Percentiles rank a stretch among this genome's conserved stretches.
phyloP scores from a whole-genome alignment of 2,113 vertebrate genomes.

The Pitta sordida region DNA sequence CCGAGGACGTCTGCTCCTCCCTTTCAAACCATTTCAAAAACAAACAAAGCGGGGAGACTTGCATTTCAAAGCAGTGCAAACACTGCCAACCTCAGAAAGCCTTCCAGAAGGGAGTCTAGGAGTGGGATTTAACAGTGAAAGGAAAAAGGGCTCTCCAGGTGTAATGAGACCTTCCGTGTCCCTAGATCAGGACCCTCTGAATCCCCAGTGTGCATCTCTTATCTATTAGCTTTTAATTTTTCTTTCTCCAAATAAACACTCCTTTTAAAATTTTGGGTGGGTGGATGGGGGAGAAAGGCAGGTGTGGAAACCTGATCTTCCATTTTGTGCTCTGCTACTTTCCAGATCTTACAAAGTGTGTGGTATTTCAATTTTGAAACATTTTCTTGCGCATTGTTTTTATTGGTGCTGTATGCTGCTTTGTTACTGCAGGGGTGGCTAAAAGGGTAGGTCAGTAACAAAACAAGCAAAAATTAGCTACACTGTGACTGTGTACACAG shows the following conservation, averaged over 20 bases:
- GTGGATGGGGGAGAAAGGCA: neutral
- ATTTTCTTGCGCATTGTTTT: neutral
- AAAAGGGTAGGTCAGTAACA: neutral
- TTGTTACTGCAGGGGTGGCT: neutral
- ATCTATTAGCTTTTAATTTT: constrained; percentile 27
- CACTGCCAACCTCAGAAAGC: constrained; percentile 31
- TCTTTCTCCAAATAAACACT: constrained; percentile 7
- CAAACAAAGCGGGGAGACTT: constrained; percentile 54
- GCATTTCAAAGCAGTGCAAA: constrained; percentile 58
- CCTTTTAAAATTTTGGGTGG: neutral
- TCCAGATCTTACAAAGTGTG: neutral
- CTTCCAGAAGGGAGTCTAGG: constrained; percentile 12
- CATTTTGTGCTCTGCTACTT: neutral
- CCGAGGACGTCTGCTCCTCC: constrained; percentile 43
- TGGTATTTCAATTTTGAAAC: neutral
- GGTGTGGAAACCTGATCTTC: neutral
- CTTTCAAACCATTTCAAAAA: constrained; percentile 54
- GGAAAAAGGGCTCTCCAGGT: constrained; percentile 30
- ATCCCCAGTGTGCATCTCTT: neutral
- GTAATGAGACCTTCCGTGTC: constrained; percentile 19
- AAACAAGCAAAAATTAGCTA: neutral
- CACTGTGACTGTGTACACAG: neutral
- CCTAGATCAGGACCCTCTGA: neutral
- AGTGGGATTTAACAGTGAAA: constrained; percentile 60
- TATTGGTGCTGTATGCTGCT: neutral